Evolutionary conservation across 1,140 invertebrate species (phyloP), one percentile per base, ranked within the genome.

Genomic region (Aporrectodea caliginosa): DNA sequence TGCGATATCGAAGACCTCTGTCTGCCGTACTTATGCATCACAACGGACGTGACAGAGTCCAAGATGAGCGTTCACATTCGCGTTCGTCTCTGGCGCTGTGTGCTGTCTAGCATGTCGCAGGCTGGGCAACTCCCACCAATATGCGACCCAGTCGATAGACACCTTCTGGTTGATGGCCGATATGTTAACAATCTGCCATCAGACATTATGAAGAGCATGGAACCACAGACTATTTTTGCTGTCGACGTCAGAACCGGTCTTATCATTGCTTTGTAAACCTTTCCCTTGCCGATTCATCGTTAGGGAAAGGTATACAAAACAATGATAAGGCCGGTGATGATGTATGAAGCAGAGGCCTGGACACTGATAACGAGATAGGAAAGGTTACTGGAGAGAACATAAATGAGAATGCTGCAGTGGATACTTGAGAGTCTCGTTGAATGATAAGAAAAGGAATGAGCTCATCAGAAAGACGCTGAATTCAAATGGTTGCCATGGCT

Each of bases 131-230:
- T 99, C 92, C 97, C 97, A 85, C 97, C 97, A 77, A 91, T 99
- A 84, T 99, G 98, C 91, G 98, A 99, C 91, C 97, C 97, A 77
- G 91, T 92, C 86, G 97, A 99, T 91, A 96, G 96, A 86, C 97
- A 99, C 91, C 92, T 98, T 85, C 92, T 99, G 84, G 92, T 99
- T 87, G 98, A 99, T 91, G 98, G 98, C 89, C 98, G 98, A 90
- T 99, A 99, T 92, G 95, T 98, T 90, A 99, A 99, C 93, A 99
- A 99, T 91, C 92, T 99, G 86, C 98, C 98, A 93, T 97, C 96
- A 96, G 88, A 88, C 73, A 27, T 78, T 78, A 72, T 35, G 33
- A n/a, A 35, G 35, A 71, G 74, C n/a, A 6, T 73, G 82, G 98
- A 97, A 71, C 96, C 96, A 0, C 93, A 95, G 84, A 94, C 95